Base-by-base conservation (phyloP, 1,140 invertebrate species). In the Tenebrio molitor region DNA sequence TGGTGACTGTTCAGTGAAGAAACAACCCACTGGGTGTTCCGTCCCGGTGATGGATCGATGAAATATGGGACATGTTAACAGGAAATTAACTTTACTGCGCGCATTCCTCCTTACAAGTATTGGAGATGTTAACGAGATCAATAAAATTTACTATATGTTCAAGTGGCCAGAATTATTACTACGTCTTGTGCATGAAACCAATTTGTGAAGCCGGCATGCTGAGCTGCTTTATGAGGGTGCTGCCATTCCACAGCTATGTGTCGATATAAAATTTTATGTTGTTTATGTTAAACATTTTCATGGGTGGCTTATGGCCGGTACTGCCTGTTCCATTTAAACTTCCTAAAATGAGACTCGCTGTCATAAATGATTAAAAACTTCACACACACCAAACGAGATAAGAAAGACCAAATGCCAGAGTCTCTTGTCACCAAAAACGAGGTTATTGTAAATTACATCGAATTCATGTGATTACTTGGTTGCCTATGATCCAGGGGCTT, bases 231-330 rank as follows among this genome's bases (percentile, higher is more conserved):
- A 58, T 29, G 50, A 58, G 50, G 50, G 50, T 53, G 46, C 50
- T 58, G 69, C n/a, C 41, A 63, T 65, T 65, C 17, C 63, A 65
- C 33, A 19, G 19, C 39, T 12, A 42, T 41, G 36, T 66, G 33
- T 41, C 64, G 64, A 66, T 66, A 66, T 66, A 66, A 66, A 66
- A 66, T 46, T 66, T 66, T 66, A 66, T 46, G 64, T 44, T 66
- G 64, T 66, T 66, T 66, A 66, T 41, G 64, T 41, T 66, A 42
- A 66, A 58, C 64, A 42, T 66, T 66, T 41, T 41, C 64, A 66
- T 66, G 33, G 64, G 64, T 46, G 64, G 64, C 36, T 66, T 41
- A 44, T 42, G 39, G 23, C 2, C 21, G 17, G 12, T 39, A 29
- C 42, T 8, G 39, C 62, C 16, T 65, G 62, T 65, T 36, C 5